Base-by-base conservation (phyloP, 2,888 invertebrate genomes). In the Epinotia demarniana region DNA sequence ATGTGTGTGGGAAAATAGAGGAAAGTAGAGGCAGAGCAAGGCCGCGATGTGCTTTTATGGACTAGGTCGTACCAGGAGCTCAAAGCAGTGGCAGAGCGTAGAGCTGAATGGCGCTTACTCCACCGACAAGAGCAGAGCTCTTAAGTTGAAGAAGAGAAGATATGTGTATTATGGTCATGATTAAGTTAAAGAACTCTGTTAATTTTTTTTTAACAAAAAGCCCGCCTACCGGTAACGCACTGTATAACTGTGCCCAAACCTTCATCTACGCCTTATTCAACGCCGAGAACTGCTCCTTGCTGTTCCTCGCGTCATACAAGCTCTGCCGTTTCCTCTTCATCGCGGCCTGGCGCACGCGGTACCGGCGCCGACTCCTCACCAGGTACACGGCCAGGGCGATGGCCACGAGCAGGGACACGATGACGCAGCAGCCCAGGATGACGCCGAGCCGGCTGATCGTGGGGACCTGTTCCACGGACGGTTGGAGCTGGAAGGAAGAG, bases 251-350 rank as follows among this genome's bases (percentile, higher is more conserved):
- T 16, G 12, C 33, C 49, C 19, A 13, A 66, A 46, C 16, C n/a
- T 19, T 49, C n/a, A 12, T 23, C 23, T 60, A 93, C 64, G 86
- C 85, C 80, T 86, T 90, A 81, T 93, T 93, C 12, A 93, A 81
- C 4, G 89, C 89, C 1, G 87, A 85, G 53, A 88, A 90, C 77
- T 90, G 90, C 72, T 93, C 93, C 64, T 89, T 91, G 2, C 81
- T 78, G 53, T 84, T 84, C 55, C 80, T 87, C n/a, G 86, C 80
- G 64, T 94, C 94, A 0, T 81, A 33, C 0, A 87, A 83, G 77
- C 88, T 89, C 77, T 94, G 94, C 16, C 94, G 80, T 80, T 91
- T 92, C 33, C 92, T 83, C 64, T 84, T 88, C 81, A 91, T 78
- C 11, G 90, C 90, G 0, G 90, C 88, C 58, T 87, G 89, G 0